A percentile compares a stretch with the other conserved stretches of the same genome.
These are phyloP conservation scores for Pyrocoelia pectoralis DNA, from an alignment of 2,888 invertebrate genomes.

Conservation along the genomic window DNA sequence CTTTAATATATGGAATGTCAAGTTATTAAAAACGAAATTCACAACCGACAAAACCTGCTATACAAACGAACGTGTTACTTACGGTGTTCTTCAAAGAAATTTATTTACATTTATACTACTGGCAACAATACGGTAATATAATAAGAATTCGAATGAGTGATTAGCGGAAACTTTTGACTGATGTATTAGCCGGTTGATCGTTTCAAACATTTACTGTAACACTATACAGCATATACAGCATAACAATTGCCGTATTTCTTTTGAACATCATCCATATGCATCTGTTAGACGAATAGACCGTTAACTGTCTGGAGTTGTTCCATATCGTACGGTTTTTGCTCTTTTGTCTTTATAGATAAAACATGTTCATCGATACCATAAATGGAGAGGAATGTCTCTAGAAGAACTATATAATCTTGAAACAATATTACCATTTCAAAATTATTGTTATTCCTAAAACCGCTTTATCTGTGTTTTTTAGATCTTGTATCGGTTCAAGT, in stretches of 20 bases:
- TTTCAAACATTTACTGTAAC: neutral
- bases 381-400: slow-evolving; percentile 15
- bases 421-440: neutral
- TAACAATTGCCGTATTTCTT: neutral
- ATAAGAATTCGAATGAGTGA: no score
- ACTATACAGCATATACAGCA: neutral
- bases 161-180: no score
- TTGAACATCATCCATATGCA: slow-evolving; percentile 3
- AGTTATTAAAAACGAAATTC: no score
- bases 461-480: no score
- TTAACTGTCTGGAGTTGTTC: slow-evolving; percentile 22
- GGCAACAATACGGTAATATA: no score
- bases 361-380: slow-evolving; percentile 9
- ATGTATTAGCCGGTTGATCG: no score
- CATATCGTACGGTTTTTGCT: slow-evolving; percentile 19
- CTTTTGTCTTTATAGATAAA: slow-evolving; percentile 17
- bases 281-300: slow-evolving; percentile 22
- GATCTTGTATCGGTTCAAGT: neutral
- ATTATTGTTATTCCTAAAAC: no score
- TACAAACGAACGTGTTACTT: neutral
- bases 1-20: no score
- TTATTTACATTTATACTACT: neutral
- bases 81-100: neutral
- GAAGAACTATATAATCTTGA: slow-evolving; percentile 9
- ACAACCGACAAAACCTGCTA: neutral